Evolutionary conservation across 2,888 invertebrate genomes (phyloP), one percentile per base, ranked within the genome.

Genomic region (Tipula confusa): DNA sequence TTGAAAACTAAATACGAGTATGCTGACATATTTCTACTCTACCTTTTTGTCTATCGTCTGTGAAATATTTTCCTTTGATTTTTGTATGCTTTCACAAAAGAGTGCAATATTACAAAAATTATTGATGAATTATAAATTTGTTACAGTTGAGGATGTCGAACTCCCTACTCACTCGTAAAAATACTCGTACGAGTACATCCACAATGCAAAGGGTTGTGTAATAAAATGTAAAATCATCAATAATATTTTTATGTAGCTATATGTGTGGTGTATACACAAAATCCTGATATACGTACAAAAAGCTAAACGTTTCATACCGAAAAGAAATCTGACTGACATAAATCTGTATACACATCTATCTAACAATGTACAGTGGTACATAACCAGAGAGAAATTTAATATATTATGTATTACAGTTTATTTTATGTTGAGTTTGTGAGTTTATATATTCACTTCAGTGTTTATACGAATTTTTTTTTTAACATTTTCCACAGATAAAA

Each of bases 141-240:
- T 24, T 64, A 24, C 64, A 9, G 24, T 64, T 24, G 64, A 64
- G 24, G 36, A 43, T 43, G 15, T 0, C 15, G 4, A 15, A n/a
- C n/a, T n/a, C 43, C 7, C 43, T 15, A 15, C 15, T 15, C 15
- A 43, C 15, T 15, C 15, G 5, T 43, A 15, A 1, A 6, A 5
- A 6, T 15, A 4, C 15, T 24, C n/a, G 1, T 1, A 24, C 9
- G 13, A 1, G 9, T 24, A 24, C 2, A n/a, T n/a, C n/a, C n/a
- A n/a, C n/a, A n/a, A n/a, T 18, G 64, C 2, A 24, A 24, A 64
- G 24, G 18, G 64, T 64, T 64, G 64, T 24, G 11, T 33, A 64
- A 64, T 64, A 64, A 64, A 64, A 64, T 64, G 64, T 24, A 24
- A 24, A 64, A 64, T 64, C 64, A 64, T 64, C 64, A 64, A 64